Conservation (phyloP, 2,797 vertebrate species). For the Podargus strigoides region DNA sequence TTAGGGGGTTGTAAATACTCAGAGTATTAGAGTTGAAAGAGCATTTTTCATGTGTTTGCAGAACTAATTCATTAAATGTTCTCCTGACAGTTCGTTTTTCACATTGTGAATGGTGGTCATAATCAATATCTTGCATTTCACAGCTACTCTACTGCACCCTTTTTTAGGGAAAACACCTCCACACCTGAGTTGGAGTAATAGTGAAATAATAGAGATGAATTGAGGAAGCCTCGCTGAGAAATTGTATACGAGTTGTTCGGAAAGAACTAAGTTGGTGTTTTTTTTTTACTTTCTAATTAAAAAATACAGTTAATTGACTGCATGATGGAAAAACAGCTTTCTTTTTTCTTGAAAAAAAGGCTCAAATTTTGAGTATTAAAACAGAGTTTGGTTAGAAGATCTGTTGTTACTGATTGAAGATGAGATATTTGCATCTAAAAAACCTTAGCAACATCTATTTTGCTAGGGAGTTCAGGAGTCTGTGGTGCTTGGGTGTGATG, state of each 20-base stretch:
- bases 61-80: not conserved
- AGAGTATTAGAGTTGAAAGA: not conserved
- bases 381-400: not conserved
- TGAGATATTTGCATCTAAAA: not conserved
- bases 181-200: not conserved
- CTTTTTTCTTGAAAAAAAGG: not conserved
- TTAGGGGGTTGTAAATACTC: not conserved
- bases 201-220: not conserved
- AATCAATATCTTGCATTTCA: not conserved
- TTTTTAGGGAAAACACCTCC: not conserved
- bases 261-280: not conserved
- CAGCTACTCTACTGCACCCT: not conserved
- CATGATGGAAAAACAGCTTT: not conserved
- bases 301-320: not conserved
- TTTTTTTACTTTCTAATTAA: not conserved
- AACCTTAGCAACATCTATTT: not conserved
- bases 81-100: conserved; percentile 7
- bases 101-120: not conserved
- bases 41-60: not conserved
- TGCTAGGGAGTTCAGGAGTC: not conserved
- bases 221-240: not conserved
- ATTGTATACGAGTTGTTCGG: not conserved
- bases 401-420: not conserved
- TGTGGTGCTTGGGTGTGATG: not conserved
- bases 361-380: not conserved